Base-by-base conservation (phyloP, 1,140 invertebrate genomes). In the Pseudomyrmex sp. region DNA sequence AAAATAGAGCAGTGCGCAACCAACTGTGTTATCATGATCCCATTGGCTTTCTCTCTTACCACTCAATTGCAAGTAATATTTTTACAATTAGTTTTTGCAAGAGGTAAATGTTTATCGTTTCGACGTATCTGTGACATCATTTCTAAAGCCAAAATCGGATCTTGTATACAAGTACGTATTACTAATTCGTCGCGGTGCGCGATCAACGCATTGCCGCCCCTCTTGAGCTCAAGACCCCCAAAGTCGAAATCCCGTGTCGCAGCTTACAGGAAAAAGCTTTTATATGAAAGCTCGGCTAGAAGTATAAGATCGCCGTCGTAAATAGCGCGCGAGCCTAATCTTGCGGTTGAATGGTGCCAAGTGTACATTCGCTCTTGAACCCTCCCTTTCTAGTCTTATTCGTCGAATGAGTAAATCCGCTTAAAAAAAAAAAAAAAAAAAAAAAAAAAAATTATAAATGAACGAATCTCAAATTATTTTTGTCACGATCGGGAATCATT, bases 221-320 rank as follows among this genome's bases (percentile, higher is more conserved):
- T 88, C 87, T 89, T 61, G 62, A 46, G 35, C 10, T n/a, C 52
- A 54, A 15, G 3, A 35, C 46, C 73, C 73, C 18, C 72, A 4
- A 85, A 48, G 54, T 10, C 61, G 61, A 75, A 83, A 82, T 82
- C 69, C 85, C 90, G 89, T 92, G 91, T 93, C 91, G 91, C 90
- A 90, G 92, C 93, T 94, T 94, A 94, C 94, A 94, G 92, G 93
- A 91, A 94, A 94, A 94, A 94, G 94, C 94, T 94, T 94, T 94
- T 94, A 94, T 92, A 93, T 91, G 91, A 93, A 93, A 93, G 89
- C 92, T 91, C 54, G 85, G 85, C 86, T 89, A 91, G 92, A 92
- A 93, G 93, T 93, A 18, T 18, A 92, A 93, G 91, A 94, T 92
- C 92, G 90, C 80, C 83, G 89, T 90, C 93, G 93, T 94, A 94